A percentile compares a stretch with the other conserved stretches of the same genome.
phyloP scores from a whole-genome alignment of 2,113 vertebrate species.

The Cyphomyrus discorhynchus region DNA sequence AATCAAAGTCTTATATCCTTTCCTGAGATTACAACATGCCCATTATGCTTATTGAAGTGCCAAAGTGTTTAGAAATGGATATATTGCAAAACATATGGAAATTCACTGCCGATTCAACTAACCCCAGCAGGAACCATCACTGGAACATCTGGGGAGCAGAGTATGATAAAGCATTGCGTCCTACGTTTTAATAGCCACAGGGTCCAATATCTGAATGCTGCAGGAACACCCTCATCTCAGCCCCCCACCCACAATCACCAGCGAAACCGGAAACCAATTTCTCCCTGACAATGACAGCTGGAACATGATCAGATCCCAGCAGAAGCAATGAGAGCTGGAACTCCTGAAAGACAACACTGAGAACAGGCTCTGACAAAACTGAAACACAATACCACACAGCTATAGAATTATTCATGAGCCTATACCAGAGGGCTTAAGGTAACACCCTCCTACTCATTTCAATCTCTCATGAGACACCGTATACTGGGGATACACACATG shows the following conservation, averaged over 20 bases:
- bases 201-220: neutral
- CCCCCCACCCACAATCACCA: neutral
- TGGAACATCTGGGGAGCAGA: neutral
- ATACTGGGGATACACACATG: neutral
- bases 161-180: neutral
- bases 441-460: slow-evolving; percentile 2
- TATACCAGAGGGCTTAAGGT: neutral
- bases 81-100: neutral
- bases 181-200: neutral
- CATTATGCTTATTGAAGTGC: neutral
- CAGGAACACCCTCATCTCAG: neutral
- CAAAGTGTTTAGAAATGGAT: neutral
- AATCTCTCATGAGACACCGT: neutral
- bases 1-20: neutral
- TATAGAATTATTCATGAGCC: slow-evolving; percentile 6
- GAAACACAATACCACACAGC: neutral
- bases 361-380: neutral
- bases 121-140: neutral
- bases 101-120: neutral
- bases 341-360: neutral
- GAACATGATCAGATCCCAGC: neutral
- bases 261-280: neutral
- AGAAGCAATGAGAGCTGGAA: neutral
- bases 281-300: neutral
- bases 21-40: neutral